Evolutionary conservation across 2,797 vertebrate species (phyloP).

Genomic region (Luscinia luscinia): DNA sequence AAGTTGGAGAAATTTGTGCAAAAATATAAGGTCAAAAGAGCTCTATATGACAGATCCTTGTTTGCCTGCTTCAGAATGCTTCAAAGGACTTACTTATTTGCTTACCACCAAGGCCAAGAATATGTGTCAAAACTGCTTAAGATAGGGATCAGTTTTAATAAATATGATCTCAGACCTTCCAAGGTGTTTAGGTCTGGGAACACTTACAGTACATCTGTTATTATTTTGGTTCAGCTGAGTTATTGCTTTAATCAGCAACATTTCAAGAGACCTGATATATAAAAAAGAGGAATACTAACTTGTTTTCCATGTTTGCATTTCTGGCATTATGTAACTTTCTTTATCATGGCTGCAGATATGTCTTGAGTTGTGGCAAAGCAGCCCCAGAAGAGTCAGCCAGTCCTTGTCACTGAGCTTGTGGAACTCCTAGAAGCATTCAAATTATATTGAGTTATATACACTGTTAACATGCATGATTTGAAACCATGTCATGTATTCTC

Average conservation of each 20-base stretch:
- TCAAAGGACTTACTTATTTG: constrained; percentile 54
- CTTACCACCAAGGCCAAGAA: constrained; percentile 38
- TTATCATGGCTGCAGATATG: background rate
- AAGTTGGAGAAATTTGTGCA: constrained; percentile 49
- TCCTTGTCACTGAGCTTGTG: background rate
- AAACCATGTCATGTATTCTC: background rate
- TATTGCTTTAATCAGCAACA: constrained; percentile 70
- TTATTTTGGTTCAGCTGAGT: constrained; percentile 70
- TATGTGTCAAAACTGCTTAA: constrained; percentile 69
- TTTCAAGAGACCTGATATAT: constrained; percentile 44
- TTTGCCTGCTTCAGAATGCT: constrained; percentile 31
- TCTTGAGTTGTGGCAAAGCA: background rate
- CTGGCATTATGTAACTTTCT: background rate
- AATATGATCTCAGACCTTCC: constrained; percentile 63
- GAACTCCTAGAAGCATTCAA: background rate
- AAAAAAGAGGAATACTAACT: constrained; percentile 29
- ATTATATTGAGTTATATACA: background rate
- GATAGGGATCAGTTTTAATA: constrained; percentile 64
- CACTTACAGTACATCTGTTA: constrained; percentile 72
- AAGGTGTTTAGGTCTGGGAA: constrained; percentile 76
- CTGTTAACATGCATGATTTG: background rate
- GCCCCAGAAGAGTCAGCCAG: background rate
- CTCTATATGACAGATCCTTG: background rate
- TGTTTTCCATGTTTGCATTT: background rate
- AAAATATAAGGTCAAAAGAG: constrained; percentile 52